phyloP scores from a whole-genome alignment of 2,113 vertebrate genomes.

The Tamias sibiricus region DNA sequence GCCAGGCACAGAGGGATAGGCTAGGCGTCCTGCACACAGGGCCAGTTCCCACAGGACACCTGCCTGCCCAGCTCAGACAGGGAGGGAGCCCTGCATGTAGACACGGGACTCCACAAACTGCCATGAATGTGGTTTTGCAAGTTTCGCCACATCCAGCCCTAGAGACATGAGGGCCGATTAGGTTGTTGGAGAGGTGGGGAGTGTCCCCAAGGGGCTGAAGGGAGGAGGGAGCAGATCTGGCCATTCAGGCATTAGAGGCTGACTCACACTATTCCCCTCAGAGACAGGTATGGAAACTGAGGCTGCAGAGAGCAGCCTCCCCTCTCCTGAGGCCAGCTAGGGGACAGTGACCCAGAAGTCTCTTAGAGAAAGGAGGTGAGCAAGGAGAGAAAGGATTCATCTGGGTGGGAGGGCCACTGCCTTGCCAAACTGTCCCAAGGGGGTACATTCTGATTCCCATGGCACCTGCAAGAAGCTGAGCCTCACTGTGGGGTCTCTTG shows the following conservation, averaged over 20 bases:
- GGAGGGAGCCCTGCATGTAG: neutral
- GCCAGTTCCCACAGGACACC: neutral
- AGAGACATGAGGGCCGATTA: slow-evolving; percentile 56
- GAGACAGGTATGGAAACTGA: slow-evolving; percentile 12
- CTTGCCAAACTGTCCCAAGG: neutral
- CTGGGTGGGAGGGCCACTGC: neutral
- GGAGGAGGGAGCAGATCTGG: neutral
- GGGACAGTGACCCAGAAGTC: neutral
- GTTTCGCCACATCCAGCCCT: slow-evolving; percentile 75
- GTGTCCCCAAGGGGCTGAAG: slow-evolving; percentile 40
- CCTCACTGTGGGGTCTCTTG: neutral
- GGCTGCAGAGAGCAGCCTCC: neutral
- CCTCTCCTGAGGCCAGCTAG: neutral
- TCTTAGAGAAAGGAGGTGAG: neutral
- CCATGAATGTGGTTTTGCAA: slow-evolving; percentile 80
- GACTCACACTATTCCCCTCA: neutral
- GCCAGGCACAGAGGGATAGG: neutral
- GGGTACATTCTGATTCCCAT: neutral
- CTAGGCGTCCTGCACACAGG: neutral
- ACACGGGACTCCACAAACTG: slow-evolving; percentile 47
- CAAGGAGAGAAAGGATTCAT: neutral
- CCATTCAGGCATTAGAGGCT: neutral
- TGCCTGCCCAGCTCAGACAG: neutral
- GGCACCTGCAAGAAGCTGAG: neutral
- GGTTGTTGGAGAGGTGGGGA: neutral